phyloP scores from a whole-genome alignment of 2,888 invertebrate species.

The Latrodectus hesperus region DNA sequence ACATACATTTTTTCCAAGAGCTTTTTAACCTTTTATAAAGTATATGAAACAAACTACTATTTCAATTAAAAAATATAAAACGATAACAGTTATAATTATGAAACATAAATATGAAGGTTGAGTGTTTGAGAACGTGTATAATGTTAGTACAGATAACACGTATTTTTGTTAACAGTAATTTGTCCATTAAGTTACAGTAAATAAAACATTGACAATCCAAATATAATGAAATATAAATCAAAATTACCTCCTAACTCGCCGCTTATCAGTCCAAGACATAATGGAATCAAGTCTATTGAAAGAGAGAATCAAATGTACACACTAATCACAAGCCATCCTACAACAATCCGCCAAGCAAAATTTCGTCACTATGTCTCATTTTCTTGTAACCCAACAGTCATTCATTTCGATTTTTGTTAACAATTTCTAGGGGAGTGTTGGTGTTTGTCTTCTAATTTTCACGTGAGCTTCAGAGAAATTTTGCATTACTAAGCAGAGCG shows the following conservation, averaged over 20 bases:
- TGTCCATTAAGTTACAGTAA: neutral
- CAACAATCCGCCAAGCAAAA: neutral
- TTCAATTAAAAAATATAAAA: neutral
- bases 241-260: constrained; percentile 58
- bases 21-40: neutral
- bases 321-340: neutral
- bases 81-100: neutral
- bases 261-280: constrained; percentile 18
- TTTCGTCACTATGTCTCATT: no score
- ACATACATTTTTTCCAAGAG: neutral
- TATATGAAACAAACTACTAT: neutral
- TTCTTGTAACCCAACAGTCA: no score
- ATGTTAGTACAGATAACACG: no score
- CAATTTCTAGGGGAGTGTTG: no score
- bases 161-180: neutral
- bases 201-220: neutral
- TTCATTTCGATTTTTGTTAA: no score
- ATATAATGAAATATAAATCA: neutral
- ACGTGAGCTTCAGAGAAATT: no score
- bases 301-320: neutral
- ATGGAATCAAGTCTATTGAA: neutral
- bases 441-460: no score
- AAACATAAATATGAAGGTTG: no score
- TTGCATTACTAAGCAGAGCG: no score
- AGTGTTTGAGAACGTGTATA: no score